Evolutionary conservation across 2,113 vertebrate species (phyloP).

Genomic region (Pycnonotus jocosus): DNA sequence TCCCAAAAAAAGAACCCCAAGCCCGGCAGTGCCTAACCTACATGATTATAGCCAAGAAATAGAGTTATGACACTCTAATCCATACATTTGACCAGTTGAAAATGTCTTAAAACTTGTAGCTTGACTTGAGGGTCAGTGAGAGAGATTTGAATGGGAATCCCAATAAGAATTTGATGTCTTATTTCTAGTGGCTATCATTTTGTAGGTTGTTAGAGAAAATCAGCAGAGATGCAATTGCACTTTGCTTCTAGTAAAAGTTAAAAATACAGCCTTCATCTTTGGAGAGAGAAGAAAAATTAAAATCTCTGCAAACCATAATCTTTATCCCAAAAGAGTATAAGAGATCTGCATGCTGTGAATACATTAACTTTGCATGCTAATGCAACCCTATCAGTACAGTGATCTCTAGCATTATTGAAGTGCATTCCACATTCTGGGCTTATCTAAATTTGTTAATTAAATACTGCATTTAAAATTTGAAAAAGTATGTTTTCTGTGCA

Average conservation of each 20-base stretch:
- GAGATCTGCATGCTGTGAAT: neutral
- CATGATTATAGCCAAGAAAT: neutral
- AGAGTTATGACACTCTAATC: neutral
- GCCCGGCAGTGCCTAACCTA: fast-evolving
- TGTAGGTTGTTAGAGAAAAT: neutral
- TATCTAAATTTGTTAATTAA: constrained; percentile 64
- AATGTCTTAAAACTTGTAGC: neutral
- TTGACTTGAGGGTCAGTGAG: neutral
- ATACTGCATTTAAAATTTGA: constrained; percentile 19
- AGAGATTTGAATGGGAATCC: neutral
- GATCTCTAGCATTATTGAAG: constrained; percentile 2
- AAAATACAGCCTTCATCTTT: neutral
- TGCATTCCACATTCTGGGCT: constrained; percentile 2
- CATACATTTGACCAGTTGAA: neutral
- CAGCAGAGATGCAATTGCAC: neutral
- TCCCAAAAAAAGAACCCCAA: neutral
- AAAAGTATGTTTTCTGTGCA: neutral
- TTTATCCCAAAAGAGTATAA: neutral
- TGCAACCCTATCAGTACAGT: neutral
- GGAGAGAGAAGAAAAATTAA: neutral
- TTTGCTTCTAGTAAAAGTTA: neutral
- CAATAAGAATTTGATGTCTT: neutral
- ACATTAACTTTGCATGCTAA: neutral
- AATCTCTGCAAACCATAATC: neutral
- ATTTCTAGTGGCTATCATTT: neutral